phyloP scores from a whole-genome alignment of 2,888 invertebrate genomes.

The Philaethria dido region DNA sequence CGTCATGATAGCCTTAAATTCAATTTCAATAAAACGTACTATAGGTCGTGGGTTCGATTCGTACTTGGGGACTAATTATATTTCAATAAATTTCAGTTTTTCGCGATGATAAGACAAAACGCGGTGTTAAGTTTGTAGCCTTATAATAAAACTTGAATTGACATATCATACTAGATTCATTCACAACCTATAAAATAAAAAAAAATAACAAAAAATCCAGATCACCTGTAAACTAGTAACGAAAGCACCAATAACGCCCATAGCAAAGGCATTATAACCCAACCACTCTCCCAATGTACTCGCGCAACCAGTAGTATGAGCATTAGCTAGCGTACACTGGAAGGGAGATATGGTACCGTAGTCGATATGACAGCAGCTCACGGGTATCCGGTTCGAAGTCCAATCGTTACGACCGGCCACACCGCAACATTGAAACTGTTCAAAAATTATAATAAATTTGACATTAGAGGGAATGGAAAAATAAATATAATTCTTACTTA shows the following conservation, averaged over 20 bases:
- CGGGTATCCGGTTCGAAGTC: slow-evolving; percentile 71
- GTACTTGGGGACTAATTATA: too few species aligned
- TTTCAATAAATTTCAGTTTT: too few species aligned
- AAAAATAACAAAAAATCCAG: slow-evolving; percentile 21
- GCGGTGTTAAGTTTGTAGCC: too few species aligned
- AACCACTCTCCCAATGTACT: slow-evolving; percentile 79
- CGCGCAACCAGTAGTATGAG: slow-evolving; percentile 79
- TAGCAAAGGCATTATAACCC: slow-evolving; percentile 56
- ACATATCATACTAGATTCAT: too few species aligned
- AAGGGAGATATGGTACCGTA: slow-evolving; percentile 73
- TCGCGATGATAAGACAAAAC: too few species aligned
- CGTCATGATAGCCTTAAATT: too few species aligned
- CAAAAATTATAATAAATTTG: too few species aligned
- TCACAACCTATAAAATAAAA: background rate
- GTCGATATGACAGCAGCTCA: slow-evolving; percentile 85
- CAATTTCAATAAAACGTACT: too few species aligned
- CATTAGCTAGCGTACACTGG: slow-evolving; percentile 65
- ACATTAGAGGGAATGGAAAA: too few species aligned
- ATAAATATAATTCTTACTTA: too few species aligned
- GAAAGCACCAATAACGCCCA: slow-evolving; percentile 61
- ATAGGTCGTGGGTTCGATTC: too few species aligned
- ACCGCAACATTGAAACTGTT: slow-evolving; percentile 88
- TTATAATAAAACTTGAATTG: too few species aligned
- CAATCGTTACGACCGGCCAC: slow-evolving; percentile 82
- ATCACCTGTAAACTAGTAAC: slow-evolving; percentile 65